A percentile compares a stretch with the other conserved stretches of the same genome.
Evolutionary conservation across 2,888 invertebrate species (phyloP).

Genomic region (Sicus ferrugineus): DNA sequence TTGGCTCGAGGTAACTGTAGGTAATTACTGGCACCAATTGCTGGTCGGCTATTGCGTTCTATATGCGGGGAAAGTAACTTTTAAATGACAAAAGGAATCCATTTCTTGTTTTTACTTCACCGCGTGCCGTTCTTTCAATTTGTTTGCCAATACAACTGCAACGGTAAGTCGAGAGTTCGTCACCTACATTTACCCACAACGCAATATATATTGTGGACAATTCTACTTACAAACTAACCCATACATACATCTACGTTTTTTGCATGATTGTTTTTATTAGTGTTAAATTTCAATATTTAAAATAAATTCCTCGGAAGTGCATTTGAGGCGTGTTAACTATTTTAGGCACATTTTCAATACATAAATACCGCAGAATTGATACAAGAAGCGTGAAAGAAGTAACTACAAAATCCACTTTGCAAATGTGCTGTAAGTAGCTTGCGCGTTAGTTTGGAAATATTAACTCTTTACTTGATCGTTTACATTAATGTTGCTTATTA

Average conservation of each 20-base stretch:
- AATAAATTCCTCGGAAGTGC: neutral
- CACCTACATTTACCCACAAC: neutral
- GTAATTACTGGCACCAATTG: neutral
- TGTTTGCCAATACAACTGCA: no score
- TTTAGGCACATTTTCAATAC: constrained; percentile 44
- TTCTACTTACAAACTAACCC: constrained; percentile 16
- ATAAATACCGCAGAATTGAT: constrained; percentile 19
- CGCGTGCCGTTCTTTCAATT: no score
- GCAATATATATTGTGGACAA: neutral
- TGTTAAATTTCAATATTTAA: neutral
- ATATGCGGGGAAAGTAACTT: neutral
- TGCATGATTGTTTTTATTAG: neutral
- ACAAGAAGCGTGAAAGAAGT: constrained; percentile 29
- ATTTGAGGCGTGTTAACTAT: constrained; percentile 36
- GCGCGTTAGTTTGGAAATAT: constrained; percentile 11
- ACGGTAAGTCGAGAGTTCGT: no score
- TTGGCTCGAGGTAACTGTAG: neutral
- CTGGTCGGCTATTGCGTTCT: neutral
- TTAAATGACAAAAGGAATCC: neutral
- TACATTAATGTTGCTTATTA: neutral
- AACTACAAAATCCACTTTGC: constrained; percentile 14
- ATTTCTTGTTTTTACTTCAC: no score
- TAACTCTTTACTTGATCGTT: neutral
- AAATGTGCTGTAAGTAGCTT: constrained; percentile 32
- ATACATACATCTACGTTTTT: neutral